Evolutionary conservation across 2,888 invertebrate species (phyloP).

Genomic region (Tiphia femorata): DNA sequence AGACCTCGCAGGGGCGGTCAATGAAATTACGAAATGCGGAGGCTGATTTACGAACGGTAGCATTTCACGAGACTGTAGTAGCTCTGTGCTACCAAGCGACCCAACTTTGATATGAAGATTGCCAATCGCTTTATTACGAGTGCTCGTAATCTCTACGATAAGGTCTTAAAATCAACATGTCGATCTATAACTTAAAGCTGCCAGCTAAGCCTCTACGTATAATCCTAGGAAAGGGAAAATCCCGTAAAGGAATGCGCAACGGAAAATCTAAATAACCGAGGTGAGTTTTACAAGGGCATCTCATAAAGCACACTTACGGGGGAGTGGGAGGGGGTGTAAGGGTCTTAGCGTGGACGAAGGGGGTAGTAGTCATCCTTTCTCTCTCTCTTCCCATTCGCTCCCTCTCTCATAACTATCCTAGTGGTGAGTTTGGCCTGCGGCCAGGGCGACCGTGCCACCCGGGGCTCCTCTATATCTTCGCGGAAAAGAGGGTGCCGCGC

Average conservation of each 20-base stretch:
- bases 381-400: not conserved
- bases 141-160: too few species aligned
- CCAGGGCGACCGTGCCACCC: slow-evolving; percentile 40
- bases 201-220: too few species aligned
- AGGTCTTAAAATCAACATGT: too few species aligned
- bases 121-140: too few species aligned
- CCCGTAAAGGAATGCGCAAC: slow-evolving; percentile 5
- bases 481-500: not conserved
- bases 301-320: slow-evolving; percentile 27
- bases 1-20: too few species aligned
- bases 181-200: too few species aligned
- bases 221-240: slow-evolving; percentile 9
- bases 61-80: too few species aligned
- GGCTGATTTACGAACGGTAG: too few species aligned
- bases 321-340: slow-evolving; percentile 6
- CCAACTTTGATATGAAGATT: too few species aligned
- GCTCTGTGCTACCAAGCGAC: too few species aligned
- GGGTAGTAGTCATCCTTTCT: slow-evolving; percentile 6
- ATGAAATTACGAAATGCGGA: too few species aligned
- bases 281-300: not conserved
- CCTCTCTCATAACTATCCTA: slow-evolving; percentile 27
- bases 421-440: slow-evolving; percentile 42
- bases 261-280: slow-evolving; percentile 28
- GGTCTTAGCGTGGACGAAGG: slow-evolving; percentile 15
- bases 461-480: slow-evolving; percentile 46